Conservation (phyloP, 1,140 invertebrate species). For the Acyrthosiphon pisum region DNA sequence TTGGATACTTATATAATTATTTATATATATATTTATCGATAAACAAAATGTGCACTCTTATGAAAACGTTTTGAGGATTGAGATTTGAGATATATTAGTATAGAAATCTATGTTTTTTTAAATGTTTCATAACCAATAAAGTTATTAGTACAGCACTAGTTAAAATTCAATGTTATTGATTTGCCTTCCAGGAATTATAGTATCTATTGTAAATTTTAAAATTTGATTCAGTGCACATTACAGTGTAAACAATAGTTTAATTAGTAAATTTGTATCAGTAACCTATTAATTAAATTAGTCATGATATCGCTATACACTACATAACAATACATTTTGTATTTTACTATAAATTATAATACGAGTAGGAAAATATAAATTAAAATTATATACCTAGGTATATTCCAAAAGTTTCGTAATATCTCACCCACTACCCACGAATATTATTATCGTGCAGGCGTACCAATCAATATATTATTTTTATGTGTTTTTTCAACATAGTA, state of each 20-base stretch:
- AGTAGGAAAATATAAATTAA: too few relatives aligned
- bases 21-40: neutral
- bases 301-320: neutral
- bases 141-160: neutral
- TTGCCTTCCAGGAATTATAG: neutral
- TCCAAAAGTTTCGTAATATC: too few relatives aligned
- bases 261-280: constrained; percentile 2
- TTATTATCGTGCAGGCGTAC: too few relatives aligned
- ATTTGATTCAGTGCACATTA: neutral
- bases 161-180: neutral
- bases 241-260: neutral
- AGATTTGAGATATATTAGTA: neutral
- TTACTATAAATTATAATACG: too few relatives aligned
- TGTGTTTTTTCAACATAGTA: too few relatives aligned
- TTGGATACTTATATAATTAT: neutral
- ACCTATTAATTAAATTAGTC: neutral
- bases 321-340: too few relatives aligned
- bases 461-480: too few relatives aligned
- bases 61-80: neutral
- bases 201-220: neutral
- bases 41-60: neutral
- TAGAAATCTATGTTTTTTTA: neutral
- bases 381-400: too few relatives aligned
- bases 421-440: too few relatives aligned
- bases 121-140: neutral